phyloP scores from a whole-genome alignment of 2,113 vertebrate species.

The Cisticola juncidis region DNA sequence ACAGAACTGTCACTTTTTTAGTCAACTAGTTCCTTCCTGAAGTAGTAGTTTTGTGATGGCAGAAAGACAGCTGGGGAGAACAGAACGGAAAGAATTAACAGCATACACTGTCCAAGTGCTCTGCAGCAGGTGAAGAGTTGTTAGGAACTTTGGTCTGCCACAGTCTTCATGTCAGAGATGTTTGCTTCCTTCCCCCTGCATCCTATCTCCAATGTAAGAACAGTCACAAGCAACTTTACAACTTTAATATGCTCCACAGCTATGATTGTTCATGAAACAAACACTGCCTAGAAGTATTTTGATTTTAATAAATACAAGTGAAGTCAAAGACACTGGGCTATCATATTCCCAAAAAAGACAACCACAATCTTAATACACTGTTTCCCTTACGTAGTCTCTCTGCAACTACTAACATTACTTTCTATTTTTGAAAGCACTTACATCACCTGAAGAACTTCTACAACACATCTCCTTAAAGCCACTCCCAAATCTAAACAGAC shows the following conservation, averaged over 20 bases:
- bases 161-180: neutral
- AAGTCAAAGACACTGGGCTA: neutral
- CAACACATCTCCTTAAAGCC: neutral
- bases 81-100: neutral
- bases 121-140: neutral
- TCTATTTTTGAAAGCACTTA: neutral
- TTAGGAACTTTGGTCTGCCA: neutral
- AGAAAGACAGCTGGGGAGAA: neutral
- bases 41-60: neutral
- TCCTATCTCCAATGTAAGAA: neutral
- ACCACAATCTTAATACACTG: neutral
- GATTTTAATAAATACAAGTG: neutral
- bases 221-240: neutral
- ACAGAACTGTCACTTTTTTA: neutral
- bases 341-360: accelerated
- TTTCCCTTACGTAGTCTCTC: neutral
- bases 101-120: neutral
- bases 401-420: neutral
- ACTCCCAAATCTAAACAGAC: neutral
- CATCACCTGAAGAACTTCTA: neutral
- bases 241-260: neutral
- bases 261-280: neutral
- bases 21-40: neutral
- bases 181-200: neutral
- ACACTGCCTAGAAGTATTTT: neutral